Base-by-base conservation (phyloP, 2,888 invertebrate genomes). In the Eristalis tenax region DNA sequence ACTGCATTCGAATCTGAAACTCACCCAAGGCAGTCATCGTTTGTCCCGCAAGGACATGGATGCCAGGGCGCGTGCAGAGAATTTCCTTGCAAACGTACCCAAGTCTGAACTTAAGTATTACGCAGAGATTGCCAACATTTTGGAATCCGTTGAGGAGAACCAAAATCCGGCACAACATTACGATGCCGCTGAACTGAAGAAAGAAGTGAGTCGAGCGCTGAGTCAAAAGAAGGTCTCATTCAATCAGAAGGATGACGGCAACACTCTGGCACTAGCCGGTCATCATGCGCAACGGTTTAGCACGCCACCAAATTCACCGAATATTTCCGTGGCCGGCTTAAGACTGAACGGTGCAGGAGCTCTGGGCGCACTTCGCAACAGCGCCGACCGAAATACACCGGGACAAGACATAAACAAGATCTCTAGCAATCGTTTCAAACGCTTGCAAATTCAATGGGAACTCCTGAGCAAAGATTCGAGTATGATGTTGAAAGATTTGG, bases 221-320 rank as follows among this genome's bases (percentile, higher is more conserved):
- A 93, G 93, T 83, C 93, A 93, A 76, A 93, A 93, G 90, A 93
- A 92, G 82, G 93, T 93, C 8, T 93, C 93, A 18, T 93, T 93
- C 61, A 93, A 92, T 81, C 92, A 92, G 76, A 87, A 38, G 40
- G 79, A 43, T 11, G 87, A 86, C 6, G n/a, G 38, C 65, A 87
- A 77, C 28, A 71, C 57, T 0, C 82, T 88, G 84, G 77, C 89
- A 75, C 15, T 88, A 88, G n/a, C 81, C 18, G 66, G 74, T 4
- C 83, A 69, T 18, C 79, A 87, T 68, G 64, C 68, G 63, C 90
- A 92, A 68, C 91, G 93, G 90, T 93, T 95, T 82, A 93, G 94
- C 59, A 96, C 96, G 84, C 96, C 96, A 83, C 96, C 96, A 88
- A 96, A 96, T 92, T 96, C 96, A 61, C 96, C 96, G 66, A 96